A percentile compares a stretch with the other conserved stretches of the same genome.
These are phyloP conservation scores for Maniola jurtina DNA, from an alignment of 1,140 invertebrate species.

Conservation along the genomic window DNA sequence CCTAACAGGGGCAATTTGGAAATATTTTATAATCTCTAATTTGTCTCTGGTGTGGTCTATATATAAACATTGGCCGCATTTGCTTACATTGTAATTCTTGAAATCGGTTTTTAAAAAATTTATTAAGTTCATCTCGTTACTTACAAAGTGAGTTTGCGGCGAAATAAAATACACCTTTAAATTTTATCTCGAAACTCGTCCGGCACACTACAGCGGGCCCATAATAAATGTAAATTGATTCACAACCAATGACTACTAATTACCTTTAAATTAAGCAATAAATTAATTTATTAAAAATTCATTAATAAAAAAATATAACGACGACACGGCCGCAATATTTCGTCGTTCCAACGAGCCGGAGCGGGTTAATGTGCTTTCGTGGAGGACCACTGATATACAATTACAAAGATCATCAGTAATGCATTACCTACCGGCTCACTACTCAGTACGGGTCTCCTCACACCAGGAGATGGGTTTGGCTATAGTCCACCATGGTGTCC, in stretches of 20 bases:
- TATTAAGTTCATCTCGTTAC: background rate
- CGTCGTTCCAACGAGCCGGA: slow-evolving; percentile 33
- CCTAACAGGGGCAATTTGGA: background rate
- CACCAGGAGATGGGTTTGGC: too few species aligned
- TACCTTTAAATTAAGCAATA: slow-evolving; percentile 58
- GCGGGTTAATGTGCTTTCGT: slow-evolving; percentile 36
- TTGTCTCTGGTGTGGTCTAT: background rate
- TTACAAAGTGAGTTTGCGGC: background rate
- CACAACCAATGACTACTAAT: slow-evolving; percentile 51
- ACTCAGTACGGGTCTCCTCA: too few species aligned
- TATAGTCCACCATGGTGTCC: too few species aligned
- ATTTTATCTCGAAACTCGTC: background rate
- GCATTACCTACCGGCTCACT: too few species aligned
- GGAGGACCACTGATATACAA: slow-evolving; percentile 42
- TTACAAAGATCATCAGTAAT: too few species aligned
- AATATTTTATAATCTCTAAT: background rate
- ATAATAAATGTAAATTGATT: slow-evolving; percentile 31
- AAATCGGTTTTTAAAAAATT: too few species aligned
- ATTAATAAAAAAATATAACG: slow-evolving; percentile 43
- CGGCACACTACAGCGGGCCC: background rate
- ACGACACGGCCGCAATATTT: slow-evolving; percentile 34
- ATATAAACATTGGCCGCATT: too few species aligned
- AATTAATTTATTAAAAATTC: slow-evolving; percentile 67
- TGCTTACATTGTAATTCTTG: too few species aligned
- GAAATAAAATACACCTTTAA: background rate